Evolutionary conservation across 2,888 invertebrate genomes (phyloP).

Genomic region (Drosophila pseudotakahashii): DNA sequence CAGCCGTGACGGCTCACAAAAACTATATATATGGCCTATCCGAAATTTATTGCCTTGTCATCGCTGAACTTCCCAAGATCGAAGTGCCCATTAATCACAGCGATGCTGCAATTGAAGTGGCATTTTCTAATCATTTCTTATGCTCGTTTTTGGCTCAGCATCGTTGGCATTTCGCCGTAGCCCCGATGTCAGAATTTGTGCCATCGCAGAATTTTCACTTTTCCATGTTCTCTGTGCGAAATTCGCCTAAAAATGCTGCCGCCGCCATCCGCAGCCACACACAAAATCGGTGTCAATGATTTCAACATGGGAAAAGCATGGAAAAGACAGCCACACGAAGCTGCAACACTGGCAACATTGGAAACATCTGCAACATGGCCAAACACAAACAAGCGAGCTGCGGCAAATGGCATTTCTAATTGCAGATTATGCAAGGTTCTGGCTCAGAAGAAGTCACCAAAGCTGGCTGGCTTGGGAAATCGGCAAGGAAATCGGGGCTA

Average conservation of each 20-base stretch:
- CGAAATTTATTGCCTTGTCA: conserved; percentile 28
- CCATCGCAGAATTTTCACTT: conserved; percentile 67
- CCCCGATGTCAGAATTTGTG: conserved; percentile 67
- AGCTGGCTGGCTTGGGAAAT: conserved; percentile 26
- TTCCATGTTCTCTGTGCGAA: conserved; percentile 67
- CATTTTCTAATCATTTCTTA: conserved; percentile 60
- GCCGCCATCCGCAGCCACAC: conserved; percentile 54
- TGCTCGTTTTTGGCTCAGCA: conserved; percentile 30
- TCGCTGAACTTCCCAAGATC: conserved; percentile 32
- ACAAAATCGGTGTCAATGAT: conserved; percentile 78
- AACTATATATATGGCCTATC: conserved; percentile 8
- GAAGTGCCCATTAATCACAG: conserved; percentile 61
- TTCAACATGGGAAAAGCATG: conserved; percentile 76
- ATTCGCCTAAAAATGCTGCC: conserved; percentile 70
- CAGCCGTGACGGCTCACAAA: conserved; percentile 16
- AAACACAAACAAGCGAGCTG: conserved; percentile 28
- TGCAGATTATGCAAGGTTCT: conserved; percentile 74
- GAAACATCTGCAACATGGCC: conserved; percentile 19
- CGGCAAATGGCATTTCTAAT: conserved; percentile 75
- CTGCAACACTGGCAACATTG: conserved; percentile 12
- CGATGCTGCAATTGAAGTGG: conserved; percentile 43
- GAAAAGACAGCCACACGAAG: conserved; percentile 25
- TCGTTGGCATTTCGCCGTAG: conserved; percentile 55
- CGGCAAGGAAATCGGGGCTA: conserved; percentile 37
- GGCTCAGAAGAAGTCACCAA: conserved; percentile 33